Conservation (phyloP, 2,888 invertebrate species). For the Rhimphoctona megacephalus region DNA sequence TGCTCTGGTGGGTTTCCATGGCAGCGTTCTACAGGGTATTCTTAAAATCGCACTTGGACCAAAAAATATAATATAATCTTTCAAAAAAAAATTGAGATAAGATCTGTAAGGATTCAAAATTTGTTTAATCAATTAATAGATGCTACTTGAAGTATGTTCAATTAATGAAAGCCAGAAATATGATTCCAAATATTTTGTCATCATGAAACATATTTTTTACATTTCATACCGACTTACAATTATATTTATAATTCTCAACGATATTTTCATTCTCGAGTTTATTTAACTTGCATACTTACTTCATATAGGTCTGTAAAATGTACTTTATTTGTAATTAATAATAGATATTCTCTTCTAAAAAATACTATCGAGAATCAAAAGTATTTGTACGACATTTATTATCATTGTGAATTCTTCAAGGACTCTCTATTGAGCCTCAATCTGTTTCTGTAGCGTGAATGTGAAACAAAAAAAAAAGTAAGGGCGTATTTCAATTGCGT, state of each 20-base stretch:
- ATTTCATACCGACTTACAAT: too few species aligned
- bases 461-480: neutral
- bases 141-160: neutral
- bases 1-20: slow-evolving; percentile 12
- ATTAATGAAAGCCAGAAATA: neutral
- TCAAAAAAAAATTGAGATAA: neutral
- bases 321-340: too few species aligned
- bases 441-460: neutral
- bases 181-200: neutral
- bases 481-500: neutral
- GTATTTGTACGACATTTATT: neutral
- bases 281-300: too few species aligned
- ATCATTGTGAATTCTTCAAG: neutral
- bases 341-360: too few species aligned
- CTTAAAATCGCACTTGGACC: neutral
- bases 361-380: neutral
- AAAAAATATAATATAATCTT: neutral
- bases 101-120: neutral
- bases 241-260: too few species aligned
- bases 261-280: too few species aligned
- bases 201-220: neutral
- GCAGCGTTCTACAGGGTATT: slow-evolving; percentile 13
- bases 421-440: neutral
- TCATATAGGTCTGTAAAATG: too few species aligned
- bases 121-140: neutral